Evolutionary conservation across 2,113 vertebrate genomes (phyloP).

Genomic region (Ammospiza nelsoni): DNA sequence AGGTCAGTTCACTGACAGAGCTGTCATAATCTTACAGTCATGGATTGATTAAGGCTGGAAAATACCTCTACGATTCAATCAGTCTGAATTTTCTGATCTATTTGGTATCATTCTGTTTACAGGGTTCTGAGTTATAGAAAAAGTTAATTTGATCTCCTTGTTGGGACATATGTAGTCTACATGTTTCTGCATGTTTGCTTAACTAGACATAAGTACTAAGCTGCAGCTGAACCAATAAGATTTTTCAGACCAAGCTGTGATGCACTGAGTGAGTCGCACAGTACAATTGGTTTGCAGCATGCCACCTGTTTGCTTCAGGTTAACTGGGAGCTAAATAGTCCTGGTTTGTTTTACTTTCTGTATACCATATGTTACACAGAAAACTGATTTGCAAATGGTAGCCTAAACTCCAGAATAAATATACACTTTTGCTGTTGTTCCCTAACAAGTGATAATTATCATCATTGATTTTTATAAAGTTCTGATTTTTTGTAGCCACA

Average conservation of each 20-base stretch:
- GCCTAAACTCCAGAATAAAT: background rate
- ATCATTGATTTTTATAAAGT: background rate
- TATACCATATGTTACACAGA: background rate
- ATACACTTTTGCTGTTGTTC: background rate
- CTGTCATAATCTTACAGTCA: background rate
- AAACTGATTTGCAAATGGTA: background rate
- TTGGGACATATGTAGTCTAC: background rate
- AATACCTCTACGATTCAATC: background rate
- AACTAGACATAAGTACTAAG: background rate
- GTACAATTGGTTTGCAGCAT: background rate
- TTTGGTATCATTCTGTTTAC: background rate
- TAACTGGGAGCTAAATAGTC: background rate
- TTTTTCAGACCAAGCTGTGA: background rate
- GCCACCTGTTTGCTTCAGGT: background rate
- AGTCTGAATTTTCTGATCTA: background rate
- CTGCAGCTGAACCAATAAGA: background rate
- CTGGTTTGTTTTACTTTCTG: background rate
- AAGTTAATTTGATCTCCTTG: background rate
- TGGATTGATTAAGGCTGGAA: background rate
- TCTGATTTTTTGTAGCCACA: background rate
- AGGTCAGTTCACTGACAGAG: background rate
- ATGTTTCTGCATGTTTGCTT: background rate
- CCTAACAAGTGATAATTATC: background rate
- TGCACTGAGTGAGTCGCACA: background rate
- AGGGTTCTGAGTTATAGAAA: background rate